Conservation (phyloP, 2,888 invertebrate species). For the Epinotia ramella region DNA sequence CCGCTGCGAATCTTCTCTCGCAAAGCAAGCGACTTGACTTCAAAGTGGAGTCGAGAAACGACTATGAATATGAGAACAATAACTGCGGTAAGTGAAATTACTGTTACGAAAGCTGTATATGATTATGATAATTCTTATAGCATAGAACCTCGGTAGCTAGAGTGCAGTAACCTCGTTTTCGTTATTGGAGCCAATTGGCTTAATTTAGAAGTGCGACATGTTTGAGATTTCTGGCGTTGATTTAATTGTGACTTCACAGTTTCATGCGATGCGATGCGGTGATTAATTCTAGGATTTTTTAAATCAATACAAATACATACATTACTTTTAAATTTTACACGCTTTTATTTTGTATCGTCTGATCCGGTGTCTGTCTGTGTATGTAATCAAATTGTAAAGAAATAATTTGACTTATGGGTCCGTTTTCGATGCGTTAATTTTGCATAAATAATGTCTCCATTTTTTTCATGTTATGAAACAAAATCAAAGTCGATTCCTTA, state of each 20-base stretch:
- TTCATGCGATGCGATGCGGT: not conserved
- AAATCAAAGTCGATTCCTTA: not conserved
- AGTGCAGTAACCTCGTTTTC: slow-evolving; percentile 47
- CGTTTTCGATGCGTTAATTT: too few species aligned
- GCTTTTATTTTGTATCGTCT: not conserved
- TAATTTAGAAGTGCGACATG: slow-evolving; percentile 55
- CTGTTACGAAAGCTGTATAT: slow-evolving; percentile 41
- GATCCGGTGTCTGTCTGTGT: not conserved
- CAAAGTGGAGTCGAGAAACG: slow-evolving; percentile 68
- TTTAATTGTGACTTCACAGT: slow-evolving; percentile 21
- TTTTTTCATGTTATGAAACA: not conserved
- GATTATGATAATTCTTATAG: slow-evolving; percentile 30
- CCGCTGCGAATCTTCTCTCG: slow-evolving; percentile 80
- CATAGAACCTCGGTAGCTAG: not conserved
- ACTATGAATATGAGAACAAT: slow-evolving; percentile 73
- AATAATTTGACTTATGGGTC: too few species aligned
- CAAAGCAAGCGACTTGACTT: slow-evolving; percentile 78
- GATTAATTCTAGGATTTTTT: not conserved
- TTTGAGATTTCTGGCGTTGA: slow-evolving; percentile 3
- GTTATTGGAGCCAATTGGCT: slow-evolving; percentile 62
- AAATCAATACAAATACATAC: not conserved
- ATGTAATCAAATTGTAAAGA: too few species aligned
- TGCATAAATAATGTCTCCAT: too few species aligned
- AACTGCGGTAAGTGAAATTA: slow-evolving; percentile 65
- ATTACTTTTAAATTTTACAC: not conserved